Conservation (phyloP, 2,113 vertebrate genomes). For the Dasyornis broadbenti region DNA sequence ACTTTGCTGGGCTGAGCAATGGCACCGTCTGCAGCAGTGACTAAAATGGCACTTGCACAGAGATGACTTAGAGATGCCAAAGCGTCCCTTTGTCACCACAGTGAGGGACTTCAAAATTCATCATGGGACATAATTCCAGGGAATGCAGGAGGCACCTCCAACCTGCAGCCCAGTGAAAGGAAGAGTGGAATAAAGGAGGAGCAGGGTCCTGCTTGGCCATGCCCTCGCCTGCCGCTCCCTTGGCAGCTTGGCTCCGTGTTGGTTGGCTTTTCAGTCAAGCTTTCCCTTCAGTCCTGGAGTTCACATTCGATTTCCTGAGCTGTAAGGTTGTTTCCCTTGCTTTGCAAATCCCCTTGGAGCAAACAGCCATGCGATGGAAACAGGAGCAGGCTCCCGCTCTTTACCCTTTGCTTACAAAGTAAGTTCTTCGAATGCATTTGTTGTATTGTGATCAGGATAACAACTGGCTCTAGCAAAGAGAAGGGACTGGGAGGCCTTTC, state of each 20-base stretch:
- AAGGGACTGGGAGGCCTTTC: background rate
- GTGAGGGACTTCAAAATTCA: background rate
- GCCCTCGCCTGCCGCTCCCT: fast-evolving
- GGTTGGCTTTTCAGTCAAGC: background rate
- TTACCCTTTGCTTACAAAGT: background rate
- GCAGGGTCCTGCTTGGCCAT: fast-evolving
- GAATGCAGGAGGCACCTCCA: background rate
- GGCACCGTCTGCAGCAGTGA: background rate
- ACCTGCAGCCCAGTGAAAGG: fast-evolving
- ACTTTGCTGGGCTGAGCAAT: background rate
- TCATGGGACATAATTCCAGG: background rate
- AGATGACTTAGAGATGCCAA: background rate
- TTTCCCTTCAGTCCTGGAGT: background rate
- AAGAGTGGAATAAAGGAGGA: background rate
- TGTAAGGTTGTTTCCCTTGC: background rate
- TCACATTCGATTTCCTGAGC: constrained; percentile 29
- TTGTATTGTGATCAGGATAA: background rate
- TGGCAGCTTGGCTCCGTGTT: background rate
- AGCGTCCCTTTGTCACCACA: fast-evolving
- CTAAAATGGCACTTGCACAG: background rate
- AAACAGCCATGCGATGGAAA: background rate
- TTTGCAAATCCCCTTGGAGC: background rate
- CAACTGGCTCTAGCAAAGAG: background rate
- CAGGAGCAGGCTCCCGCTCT: background rate
- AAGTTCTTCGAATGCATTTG: background rate